Evolutionary conservation across 2,113 vertebrate genomes (phyloP).

Genomic region (Columba livia): DNA sequence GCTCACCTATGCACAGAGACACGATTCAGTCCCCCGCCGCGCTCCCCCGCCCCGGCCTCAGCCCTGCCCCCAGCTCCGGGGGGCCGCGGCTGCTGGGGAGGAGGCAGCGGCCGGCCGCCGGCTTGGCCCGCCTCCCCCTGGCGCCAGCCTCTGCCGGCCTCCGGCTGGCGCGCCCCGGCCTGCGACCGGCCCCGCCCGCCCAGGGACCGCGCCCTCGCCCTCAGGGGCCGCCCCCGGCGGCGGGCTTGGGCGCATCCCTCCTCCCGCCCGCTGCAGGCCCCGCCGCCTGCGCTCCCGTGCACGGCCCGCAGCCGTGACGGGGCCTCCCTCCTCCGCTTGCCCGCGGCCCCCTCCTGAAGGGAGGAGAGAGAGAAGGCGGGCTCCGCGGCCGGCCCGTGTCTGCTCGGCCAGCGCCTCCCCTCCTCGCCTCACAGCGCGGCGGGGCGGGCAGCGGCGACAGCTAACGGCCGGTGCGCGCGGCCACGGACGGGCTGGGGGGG

Average conservation of each 20-base stretch:
- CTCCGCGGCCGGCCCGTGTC: not conserved
- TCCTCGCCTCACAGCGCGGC: conserved; percentile 17
- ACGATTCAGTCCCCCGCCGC: not conserved
- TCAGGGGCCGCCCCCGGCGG: not conserved
- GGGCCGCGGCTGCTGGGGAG: not conserved
- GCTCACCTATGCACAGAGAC: not conserved
- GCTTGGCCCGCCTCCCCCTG: not conserved
- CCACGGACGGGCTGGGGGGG: too few species aligned
- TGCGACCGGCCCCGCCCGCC: not conserved
- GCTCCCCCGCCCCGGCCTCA: not conserved
- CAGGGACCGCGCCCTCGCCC: not conserved
- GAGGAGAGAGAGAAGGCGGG: not conserved
- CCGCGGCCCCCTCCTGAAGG: not conserved
- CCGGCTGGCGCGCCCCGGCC: not conserved
- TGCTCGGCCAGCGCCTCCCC: not conserved
- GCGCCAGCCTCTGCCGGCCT: not conserved
- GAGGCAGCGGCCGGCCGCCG: not conserved
- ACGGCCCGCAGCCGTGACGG: not conserved
- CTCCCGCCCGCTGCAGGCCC: not conserved
- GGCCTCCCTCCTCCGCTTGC: not conserved
- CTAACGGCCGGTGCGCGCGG: not conserved
- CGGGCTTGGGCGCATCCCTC: too few species aligned
- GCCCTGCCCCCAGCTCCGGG: not conserved
- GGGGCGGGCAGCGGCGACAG: not conserved
- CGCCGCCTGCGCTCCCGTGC: not conserved